phyloP scores from a whole-genome alignment of 30 jellyfish, hydroid and myxozoan species.

The Rhopilema esculentum region DNA sequence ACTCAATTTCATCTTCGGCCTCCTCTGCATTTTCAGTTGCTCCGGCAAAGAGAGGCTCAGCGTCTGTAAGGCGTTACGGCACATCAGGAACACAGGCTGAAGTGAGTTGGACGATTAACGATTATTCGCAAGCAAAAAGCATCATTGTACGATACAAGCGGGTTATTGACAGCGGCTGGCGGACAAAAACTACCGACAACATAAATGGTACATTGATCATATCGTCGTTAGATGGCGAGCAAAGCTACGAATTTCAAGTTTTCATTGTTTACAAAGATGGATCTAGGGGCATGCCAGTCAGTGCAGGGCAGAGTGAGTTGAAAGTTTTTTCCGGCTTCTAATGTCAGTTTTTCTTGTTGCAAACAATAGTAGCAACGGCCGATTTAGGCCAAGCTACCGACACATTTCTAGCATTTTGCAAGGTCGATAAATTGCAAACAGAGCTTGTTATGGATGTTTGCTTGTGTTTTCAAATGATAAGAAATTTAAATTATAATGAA shows the following conservation, averaged over 20 bases:
- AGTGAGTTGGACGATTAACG: conserved; percentile 63
- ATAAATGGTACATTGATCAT: conserved; percentile 57
- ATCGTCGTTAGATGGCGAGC: conserved; percentile 50
- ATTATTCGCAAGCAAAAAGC: conserved; percentile 44
- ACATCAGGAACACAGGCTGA: conserved; percentile 65
- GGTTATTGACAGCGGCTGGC: conserved; percentile 61
- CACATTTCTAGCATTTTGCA: background rate
- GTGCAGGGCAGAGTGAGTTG: conserved; percentile 78
- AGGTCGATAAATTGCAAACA: background rate
- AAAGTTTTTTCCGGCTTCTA: too few relatives aligned
- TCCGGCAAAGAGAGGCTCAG: conserved; percentile 54
- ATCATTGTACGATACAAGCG: conserved; percentile 63
- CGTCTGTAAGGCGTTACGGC: conserved; percentile 57
- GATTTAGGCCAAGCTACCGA: background rate
- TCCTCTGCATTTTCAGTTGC: conserved; percentile 4
- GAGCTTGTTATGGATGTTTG: too few relatives aligned
- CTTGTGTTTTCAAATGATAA: background rate
- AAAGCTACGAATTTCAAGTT: conserved; percentile 79
- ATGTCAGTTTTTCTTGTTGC: background rate
- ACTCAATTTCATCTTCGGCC: background rate
- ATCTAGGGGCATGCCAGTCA: conserved; percentile 78
- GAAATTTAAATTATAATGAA: too few relatives aligned
- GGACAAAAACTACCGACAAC: conserved; percentile 18
- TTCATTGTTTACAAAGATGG: conserved; percentile 72
- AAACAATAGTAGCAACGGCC: background rate